Base-by-base conservation (phyloP, 2,888 invertebrate species). In the Junonia oenone region DNA sequence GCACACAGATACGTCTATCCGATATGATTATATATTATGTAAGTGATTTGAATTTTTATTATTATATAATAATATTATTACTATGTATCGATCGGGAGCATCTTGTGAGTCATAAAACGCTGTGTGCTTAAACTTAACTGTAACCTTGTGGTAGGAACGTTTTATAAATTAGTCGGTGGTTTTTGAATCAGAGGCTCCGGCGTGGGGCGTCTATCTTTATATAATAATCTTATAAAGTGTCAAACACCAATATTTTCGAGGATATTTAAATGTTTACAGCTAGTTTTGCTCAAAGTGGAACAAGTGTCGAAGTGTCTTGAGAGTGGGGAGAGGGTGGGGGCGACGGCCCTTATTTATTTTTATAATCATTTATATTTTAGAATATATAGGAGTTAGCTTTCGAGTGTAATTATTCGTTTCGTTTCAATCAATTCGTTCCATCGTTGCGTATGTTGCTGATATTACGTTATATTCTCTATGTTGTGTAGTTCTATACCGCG, bases 331-430 rank as follows among this genome's bases (percentile, higher is more conserved):
- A 76, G 80, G 79, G 76, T 73, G 53, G 40, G 81, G 75, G 75
- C 69, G 68, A 64, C 62, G 67, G 72, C 83, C 82, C 85, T 81
- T 87, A 87, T 88, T 88, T 89, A 87, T 89, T 89, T 88, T 89
- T 87, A 82, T 89, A 88, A 87, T 84, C 86, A 81, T 87, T 87
- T 85, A 85, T 87, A 85, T 81, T 78, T 69, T 87, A 87, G 82
- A 74, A n/a, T n/a, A n/a, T 77, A 68, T 84, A 84, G 81, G 78
- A 76, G 75, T 63, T 70, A 77, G 76, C 73, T 76, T 80, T 63
- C 75, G 74, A 80, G 77, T 82, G 81, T 83, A 74, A 76, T 75
- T 76, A 69, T 73, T n/a, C 71, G 68, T 70, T 69, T 71, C 31
- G 43, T 43, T 38, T 43, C 43, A 71, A 67, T 67, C 68, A 66